Conservation (phyloP, 2,888 invertebrate species). For the Nasonia oneida region DNA sequence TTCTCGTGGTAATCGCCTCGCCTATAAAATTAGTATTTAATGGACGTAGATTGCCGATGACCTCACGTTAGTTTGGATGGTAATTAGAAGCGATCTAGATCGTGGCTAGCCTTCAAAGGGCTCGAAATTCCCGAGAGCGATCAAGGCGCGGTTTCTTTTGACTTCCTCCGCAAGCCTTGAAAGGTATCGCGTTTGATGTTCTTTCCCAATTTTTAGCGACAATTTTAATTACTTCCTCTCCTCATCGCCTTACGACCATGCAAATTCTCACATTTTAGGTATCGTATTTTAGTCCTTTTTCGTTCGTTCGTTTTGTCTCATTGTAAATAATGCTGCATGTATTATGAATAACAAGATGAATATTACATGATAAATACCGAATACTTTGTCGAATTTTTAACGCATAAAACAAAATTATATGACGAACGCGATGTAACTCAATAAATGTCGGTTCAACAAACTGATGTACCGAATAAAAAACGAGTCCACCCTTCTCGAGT, state of each 20-base stretch:
- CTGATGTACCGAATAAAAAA: neutral
- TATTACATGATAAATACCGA: neutral
- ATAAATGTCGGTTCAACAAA: neutral
- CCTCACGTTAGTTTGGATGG: constrained; percentile 26
- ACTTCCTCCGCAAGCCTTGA: neutral
- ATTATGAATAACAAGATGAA: neutral
- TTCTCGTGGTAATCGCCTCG: neutral
- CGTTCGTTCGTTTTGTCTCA: neutral
- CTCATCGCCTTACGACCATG: neutral
- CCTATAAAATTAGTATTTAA: constrained; percentile 32
- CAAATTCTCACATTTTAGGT: neutral
- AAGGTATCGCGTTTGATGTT: neutral
- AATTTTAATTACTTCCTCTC: constrained; percentile 17
- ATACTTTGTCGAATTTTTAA: neutral
- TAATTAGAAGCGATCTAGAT: constrained; percentile 40
- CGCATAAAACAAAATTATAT: neutral
- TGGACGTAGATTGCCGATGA: constrained; percentile 1
- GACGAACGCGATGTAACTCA: neutral
- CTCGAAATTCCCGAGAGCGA: constrained; percentile 13
- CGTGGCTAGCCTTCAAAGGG: constrained; percentile 36
- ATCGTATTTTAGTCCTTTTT: neutral
- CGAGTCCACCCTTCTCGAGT: neutral
- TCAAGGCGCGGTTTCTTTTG: constrained; percentile 26
- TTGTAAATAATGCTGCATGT: neutral
- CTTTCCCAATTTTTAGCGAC: neutral